Evolutionary conservation across 2,797 vertebrate species (phyloP).

Genomic region (Hydrolagus colliei): DNA sequence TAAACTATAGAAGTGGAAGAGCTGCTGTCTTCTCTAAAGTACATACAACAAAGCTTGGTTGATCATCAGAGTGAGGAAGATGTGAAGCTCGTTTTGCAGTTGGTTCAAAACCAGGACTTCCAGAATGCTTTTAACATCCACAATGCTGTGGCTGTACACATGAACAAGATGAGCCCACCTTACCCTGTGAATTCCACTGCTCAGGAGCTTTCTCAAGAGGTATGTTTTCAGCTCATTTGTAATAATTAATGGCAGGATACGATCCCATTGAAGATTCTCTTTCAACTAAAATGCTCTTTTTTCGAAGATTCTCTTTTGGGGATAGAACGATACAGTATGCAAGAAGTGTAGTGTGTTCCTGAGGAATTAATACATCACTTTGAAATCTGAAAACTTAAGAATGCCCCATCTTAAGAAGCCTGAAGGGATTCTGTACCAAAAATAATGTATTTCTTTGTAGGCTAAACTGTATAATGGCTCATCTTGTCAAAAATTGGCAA

Average conservation of each 20-base stretch:
- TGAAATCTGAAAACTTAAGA: no score
- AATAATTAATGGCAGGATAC: not conserved
- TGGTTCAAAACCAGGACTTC: conserved; percentile 89
- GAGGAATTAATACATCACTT: not conserved
- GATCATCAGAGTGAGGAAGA: conserved; percentile 94
- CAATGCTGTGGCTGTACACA: conserved; percentile 82
- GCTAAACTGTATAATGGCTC: no score
- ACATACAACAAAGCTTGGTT: conserved; percentile 77
- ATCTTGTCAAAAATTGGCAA: no score
- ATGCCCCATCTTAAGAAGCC: no score
- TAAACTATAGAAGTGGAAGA: conserved; percentile 80
- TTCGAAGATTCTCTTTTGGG: not conserved
- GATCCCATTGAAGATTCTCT: not conserved
- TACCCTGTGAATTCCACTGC: conserved; percentile 78
- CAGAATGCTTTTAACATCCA: conserved; percentile 91
- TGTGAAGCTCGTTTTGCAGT: conserved; percentile 78
- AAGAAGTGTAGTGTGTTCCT: not conserved
- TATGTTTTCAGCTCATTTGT: conserved; percentile 49
- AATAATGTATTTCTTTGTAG: no score
- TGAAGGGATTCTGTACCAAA: no score
- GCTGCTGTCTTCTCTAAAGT: conserved; percentile 84
- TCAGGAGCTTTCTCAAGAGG: conserved; percentile 80
- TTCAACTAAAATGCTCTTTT: no score
- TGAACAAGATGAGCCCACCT: conserved; percentile 87
- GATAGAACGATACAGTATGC: no score